phyloP scores from a whole-genome alignment of 2,113 vertebrate species.

The Lagopus muta region DNA sequence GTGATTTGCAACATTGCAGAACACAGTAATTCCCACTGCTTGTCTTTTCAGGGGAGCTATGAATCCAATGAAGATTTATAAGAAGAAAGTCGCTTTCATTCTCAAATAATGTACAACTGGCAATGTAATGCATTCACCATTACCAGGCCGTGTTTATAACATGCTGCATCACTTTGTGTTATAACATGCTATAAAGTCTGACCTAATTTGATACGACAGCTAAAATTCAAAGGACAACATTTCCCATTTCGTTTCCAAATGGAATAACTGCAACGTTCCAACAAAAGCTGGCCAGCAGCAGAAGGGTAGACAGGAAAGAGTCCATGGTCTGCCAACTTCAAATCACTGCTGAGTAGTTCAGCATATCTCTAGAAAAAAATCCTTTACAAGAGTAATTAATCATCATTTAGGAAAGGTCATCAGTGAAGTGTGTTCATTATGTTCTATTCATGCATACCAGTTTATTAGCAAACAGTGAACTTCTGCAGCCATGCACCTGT shows the following conservation, averaged over 20 bases:
- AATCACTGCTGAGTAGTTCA: slow-evolving; percentile 66
- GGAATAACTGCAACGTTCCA: slow-evolving; percentile 31
- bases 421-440: slow-evolving; percentile 21
- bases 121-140: slow-evolving; percentile 25
- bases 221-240: slow-evolving; percentile 70
- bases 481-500: background rate
- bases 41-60: slow-evolving; percentile 5
- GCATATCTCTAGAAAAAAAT: slow-evolving; percentile 51
- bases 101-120: slow-evolving; percentile 57
- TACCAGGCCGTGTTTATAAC: slow-evolving; percentile 48
- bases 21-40: slow-evolving; percentile 46
- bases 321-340: slow-evolving; percentile 71
- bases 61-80: slow-evolving; percentile 66
- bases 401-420: slow-evolving; percentile 57
- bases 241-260: slow-evolving; percentile 70
- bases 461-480: slow-evolving; percentile 17
- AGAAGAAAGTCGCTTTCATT: slow-evolving; percentile 38
- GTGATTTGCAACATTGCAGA: slow-evolving; percentile 44
- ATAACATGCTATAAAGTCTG: slow-evolving; percentile 49
- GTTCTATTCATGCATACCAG: background rate
- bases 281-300: slow-evolving; percentile 58
- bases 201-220: slow-evolving; percentile 73
- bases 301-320: slow-evolving; percentile 60
- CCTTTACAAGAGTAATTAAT: slow-evolving; percentile 70
- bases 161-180: slow-evolving; percentile 55